A percentile compares a stretch with the other conserved stretches of the same genome.
Conservation (phyloP, 2,888 invertebrate genomes). For the Acleris cristana region DNA sequence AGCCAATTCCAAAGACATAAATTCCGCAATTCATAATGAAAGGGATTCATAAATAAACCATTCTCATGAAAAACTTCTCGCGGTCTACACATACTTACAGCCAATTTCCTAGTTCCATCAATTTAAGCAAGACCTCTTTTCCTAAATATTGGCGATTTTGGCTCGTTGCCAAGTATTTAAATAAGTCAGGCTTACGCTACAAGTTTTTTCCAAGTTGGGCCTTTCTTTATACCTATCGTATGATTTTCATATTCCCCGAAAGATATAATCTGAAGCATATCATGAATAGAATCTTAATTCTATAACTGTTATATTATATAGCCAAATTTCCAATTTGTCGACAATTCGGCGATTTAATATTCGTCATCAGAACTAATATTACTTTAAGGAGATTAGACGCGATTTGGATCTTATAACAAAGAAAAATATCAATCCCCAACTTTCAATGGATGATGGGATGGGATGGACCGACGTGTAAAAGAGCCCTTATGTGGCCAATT, state of each 20-base stretch:
- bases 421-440: no score
- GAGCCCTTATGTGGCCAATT: no score
- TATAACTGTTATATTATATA: constrained; percentile 1
- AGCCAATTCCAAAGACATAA: constrained; percentile 19
- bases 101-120: constrained; percentile 30
- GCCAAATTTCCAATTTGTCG: constrained; percentile 1
- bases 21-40: constrained; percentile 12
- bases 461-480: no score
- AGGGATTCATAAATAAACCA: constrained; percentile 1
- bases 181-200: constrained; percentile 36
- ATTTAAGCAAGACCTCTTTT: constrained; percentile 32
- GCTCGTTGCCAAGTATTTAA: constrained; percentile 42
- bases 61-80: constrained; percentile 8
- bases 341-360: not conserved
- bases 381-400: no score
- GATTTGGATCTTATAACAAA: no score
- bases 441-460: no score
- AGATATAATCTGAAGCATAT: not conserved
- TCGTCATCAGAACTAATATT: no score
- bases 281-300: not conserved
- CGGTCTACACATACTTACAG: constrained; percentile 22
- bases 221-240: constrained; percentile 4
- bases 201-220: constrained; percentile 25
- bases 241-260: not conserved
- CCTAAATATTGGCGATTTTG: constrained; percentile 40